Conservation (phyloP, 1,140 invertebrate genomes). For the Drosophila arizonae region DNA sequence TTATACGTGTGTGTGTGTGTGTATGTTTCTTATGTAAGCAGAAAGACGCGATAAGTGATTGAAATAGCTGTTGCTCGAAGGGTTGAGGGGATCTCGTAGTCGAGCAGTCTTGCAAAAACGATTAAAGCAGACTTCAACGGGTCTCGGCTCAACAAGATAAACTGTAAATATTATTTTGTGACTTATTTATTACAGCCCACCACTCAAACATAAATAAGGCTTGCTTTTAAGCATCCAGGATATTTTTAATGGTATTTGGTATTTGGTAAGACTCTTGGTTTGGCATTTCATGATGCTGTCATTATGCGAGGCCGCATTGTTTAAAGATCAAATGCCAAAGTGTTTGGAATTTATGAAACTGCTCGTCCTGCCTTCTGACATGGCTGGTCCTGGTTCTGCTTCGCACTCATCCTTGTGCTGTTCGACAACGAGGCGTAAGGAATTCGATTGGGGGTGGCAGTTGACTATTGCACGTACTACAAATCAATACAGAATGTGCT, state of each 20-base stretch:
- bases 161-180: too few species aligned
- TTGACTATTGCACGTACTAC: conserved; percentile 39
- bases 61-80: too few species aligned
- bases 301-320: conserved; percentile 69
- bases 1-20: too few species aligned
- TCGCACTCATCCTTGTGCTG: neutral
- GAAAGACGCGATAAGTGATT: too few species aligned
- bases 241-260: conserved; percentile 51
- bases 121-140: too few species aligned
- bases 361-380: conserved; percentile 2
- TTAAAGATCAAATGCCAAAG: conserved; percentile 74
- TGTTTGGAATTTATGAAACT: conserved; percentile 72
- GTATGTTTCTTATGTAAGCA: too few species aligned
- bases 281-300: conserved; percentile 69
- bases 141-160: too few species aligned
- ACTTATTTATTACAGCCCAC: too few species aligned
- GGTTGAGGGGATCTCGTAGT: too few species aligned
- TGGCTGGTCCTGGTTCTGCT: neutral
- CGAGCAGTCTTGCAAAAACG: too few species aligned
- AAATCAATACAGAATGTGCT: conserved; percentile 65
- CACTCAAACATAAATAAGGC: conserved; percentile 20
- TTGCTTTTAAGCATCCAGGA: neutral
- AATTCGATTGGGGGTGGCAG: conserved; percentile 29
- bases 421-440: conserved; percentile 31
- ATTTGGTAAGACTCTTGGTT: conserved; percentile 69